These are phyloP conservation scores for Danionella dracula DNA, from an alignment of 2,797 vertebrate genomes.

Conservation along the genomic window DNA sequence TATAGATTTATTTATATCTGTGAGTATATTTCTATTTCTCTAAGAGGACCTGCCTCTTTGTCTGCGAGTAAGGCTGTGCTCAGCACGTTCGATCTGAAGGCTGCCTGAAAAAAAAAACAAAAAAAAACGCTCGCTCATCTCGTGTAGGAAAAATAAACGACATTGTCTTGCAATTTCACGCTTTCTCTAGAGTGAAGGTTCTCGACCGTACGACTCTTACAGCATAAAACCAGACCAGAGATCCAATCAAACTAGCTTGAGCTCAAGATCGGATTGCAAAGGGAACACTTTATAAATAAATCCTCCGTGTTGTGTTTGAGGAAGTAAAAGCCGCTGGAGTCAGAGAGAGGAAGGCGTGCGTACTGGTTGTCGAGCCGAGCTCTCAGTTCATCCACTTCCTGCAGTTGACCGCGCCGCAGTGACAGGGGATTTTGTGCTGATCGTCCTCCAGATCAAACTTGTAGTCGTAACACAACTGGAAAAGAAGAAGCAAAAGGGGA, in stretches of 20 bases:
- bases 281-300: too few relatives aligned
- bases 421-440: constrained; percentile 98
- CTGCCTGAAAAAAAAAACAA: too few relatives aligned
- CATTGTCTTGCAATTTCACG: constrained; percentile 23
- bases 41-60: constrained; percentile 92
- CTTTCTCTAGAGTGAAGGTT: constrained; percentile 16
- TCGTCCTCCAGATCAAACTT: constrained; percentile 98
- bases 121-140: neutral
- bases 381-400: constrained; percentile 96
- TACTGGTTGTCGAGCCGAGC: neutral
- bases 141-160: constrained; percentile 10
- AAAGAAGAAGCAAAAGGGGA: neutral
- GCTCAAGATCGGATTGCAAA: too few relatives aligned
- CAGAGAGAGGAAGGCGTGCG: too few relatives aligned
- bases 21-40: constrained; percentile 56
- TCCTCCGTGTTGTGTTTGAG: too few relatives aligned
- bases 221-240: neutral
- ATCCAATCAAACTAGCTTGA: too few relatives aligned
- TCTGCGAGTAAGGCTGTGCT: constrained; percentile 76
- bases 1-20: constrained; percentile 3
- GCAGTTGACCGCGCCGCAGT: constrained; percentile 97
- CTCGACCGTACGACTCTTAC: neutral
- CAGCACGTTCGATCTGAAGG: constrained; percentile 75
- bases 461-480: constrained; percentile 92
- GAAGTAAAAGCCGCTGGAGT: too few relatives aligned